Conservation (phyloP, 2,113 vertebrate genomes). For the Paralichthys olivaceus region DNA sequence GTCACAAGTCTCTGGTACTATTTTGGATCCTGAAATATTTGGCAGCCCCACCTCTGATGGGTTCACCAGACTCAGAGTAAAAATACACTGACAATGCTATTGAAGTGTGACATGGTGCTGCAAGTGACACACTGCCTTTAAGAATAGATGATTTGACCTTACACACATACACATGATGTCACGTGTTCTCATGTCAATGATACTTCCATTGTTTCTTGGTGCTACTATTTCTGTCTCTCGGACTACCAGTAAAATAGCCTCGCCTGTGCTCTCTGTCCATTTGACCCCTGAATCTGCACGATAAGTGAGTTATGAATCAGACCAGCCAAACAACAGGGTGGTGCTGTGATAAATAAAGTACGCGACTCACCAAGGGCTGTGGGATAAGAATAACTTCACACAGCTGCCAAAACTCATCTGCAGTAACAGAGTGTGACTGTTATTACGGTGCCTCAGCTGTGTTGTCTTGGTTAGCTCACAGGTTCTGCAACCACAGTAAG, state of each 20-base stretch:
- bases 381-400: constrained; percentile 30
- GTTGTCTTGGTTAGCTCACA: neutral
- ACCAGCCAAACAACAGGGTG: constrained; percentile 34
- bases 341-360: constrained; percentile 43
- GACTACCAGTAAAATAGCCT: neutral
- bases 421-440: neutral
- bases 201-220: too few relatives aligned
- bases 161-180: neutral
- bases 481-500: neutral
- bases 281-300: neutral
- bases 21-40: too few relatives aligned
- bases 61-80: too few relatives aligned
- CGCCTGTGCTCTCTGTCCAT: too few relatives aligned
- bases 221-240: too few relatives aligned
- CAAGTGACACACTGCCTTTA: constrained; percentile 1
- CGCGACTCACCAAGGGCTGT: constrained; percentile 2
- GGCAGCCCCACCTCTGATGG: too few relatives aligned
- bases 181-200: neutral
- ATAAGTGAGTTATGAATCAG: constrained; percentile 19
- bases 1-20: too few relatives aligned
- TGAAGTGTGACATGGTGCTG: constrained; percentile 24
- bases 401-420: neutral
- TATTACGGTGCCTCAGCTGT: neutral
- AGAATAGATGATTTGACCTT: too few relatives aligned
- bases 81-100: too few relatives aligned